A percentile compares a stretch with the other conserved stretches of the same genome.
Conservation (phyloP, 2,888 invertebrate genomes). For the Melinaea marsaeus region DNA sequence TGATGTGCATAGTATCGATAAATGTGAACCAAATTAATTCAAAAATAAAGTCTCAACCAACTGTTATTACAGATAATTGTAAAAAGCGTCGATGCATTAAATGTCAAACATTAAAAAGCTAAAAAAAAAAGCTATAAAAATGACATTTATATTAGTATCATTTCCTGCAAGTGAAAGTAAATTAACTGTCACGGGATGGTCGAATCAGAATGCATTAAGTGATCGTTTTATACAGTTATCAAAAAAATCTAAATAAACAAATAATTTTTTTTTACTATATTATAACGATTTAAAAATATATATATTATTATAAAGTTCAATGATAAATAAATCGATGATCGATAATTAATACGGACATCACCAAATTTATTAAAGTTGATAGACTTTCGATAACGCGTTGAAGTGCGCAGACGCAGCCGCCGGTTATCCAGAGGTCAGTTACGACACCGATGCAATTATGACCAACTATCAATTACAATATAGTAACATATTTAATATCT, state of each 20-base stretch:
- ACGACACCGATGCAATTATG: background rate
- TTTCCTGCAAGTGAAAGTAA: slow-evolving; percentile 26
- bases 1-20: slow-evolving; percentile 32
- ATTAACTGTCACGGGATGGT: slow-evolving; percentile 15
- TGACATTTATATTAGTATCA: background rate
- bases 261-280: too few relatives aligned
- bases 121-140: background rate
- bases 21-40: too few relatives aligned
- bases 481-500: background rate
- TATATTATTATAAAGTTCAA: too few relatives aligned
- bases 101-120: background rate
- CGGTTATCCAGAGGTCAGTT: slow-evolving; percentile 22
- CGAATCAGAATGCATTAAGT: slow-evolving; percentile 8
- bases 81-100: background rate
- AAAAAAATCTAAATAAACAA: too few relatives aligned
- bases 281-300: too few relatives aligned
- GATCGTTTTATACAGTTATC: too few relatives aligned
- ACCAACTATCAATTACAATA: background rate
- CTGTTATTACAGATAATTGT: background rate
- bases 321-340: background rate
- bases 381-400: slow-evolving; percentile 29
- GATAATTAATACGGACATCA: slow-evolving; percentile 14
- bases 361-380: slow-evolving; percentile 29
- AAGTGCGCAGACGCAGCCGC: slow-evolving; percentile 20
- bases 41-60: too few relatives aligned